These are phyloP conservation scores for Eristalis intricaria DNA, from an alignment of 2,888 invertebrate genomes.

Conservation along the genomic window DNA sequence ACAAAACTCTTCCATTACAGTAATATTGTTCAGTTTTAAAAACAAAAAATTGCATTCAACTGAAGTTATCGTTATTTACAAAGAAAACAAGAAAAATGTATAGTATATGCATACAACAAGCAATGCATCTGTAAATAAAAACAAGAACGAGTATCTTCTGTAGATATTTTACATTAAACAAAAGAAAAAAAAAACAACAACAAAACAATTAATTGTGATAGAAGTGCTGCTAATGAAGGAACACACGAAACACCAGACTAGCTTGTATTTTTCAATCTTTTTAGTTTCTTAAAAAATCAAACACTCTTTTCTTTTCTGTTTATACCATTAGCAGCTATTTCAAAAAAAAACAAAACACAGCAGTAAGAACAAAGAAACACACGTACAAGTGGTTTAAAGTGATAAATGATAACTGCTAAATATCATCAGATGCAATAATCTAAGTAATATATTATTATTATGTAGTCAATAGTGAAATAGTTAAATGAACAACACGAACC, in stretches of 20 bases:
- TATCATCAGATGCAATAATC: slow-evolving; percentile 69
- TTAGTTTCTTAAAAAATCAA: not conserved
- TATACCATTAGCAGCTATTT: slow-evolving; percentile 66
- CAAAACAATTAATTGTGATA: slow-evolving; percentile 69
- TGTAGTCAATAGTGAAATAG: slow-evolving; percentile 68
- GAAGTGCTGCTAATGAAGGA: slow-evolving; percentile 67
- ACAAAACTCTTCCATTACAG: slow-evolving; percentile 43
- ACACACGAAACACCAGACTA: slow-evolving; percentile 15
- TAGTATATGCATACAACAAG: slow-evolving; percentile 17
- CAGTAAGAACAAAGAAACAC: slow-evolving; percentile 4
- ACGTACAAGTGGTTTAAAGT: slow-evolving; percentile 32
- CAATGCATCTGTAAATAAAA: slow-evolving; percentile 55
- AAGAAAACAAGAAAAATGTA: slow-evolving; percentile 4
- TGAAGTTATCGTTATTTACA: slow-evolving; percentile 40
- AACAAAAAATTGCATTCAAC: slow-evolving; percentile 1
- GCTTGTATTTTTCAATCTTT: not conserved
- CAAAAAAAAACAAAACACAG: slow-evolving; percentile 31
- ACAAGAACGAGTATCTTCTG: slow-evolving; percentile 44
- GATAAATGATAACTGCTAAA: slow-evolving; percentile 66
- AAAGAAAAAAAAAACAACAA: slow-evolving; percentile 42
- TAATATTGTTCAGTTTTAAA: slow-evolving; percentile 23
- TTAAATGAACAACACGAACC: slow-evolving; percentile 69
- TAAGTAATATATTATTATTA: slow-evolving; percentile 64
- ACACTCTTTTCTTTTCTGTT: slow-evolving; percentile 21
- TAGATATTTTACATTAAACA: slow-evolving; percentile 38